Percentiles rank a stretch among this genome's conserved stretches.
These are phyloP conservation scores for Triops cancriformis DNA, from an alignment of 1,140 invertebrate species.

Conservation along the genomic window DNA sequence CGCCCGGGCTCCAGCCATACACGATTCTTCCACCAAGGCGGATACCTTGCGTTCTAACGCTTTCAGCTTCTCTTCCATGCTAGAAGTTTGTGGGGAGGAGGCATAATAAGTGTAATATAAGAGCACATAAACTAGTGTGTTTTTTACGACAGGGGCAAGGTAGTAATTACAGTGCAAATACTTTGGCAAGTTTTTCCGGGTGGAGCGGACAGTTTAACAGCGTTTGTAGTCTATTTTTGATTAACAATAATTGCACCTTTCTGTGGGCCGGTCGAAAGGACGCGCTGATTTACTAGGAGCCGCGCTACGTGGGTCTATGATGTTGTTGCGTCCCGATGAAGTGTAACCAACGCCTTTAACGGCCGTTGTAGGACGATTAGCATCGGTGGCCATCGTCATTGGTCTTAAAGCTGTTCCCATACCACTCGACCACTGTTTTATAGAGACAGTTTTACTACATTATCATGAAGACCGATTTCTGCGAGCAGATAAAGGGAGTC, in stretches of 20 bases:
- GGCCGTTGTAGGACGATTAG: constrained; percentile 76
- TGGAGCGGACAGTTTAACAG: constrained; percentile 59
- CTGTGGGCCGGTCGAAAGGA: constrained; percentile 36
- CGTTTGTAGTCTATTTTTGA: constrained; percentile 39
- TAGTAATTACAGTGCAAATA: constrained; percentile 50
- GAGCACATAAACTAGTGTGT: neutral
- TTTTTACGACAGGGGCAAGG: constrained; percentile 55
- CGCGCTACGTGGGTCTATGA: neutral
- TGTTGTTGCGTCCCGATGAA: constrained; percentile 9
- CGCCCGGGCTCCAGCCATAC: constrained; percentile 51
- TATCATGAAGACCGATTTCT: constrained; percentile 29
- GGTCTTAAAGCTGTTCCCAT: constrained; percentile 13
- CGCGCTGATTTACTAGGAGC: constrained; percentile 8
- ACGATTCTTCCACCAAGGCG: constrained; percentile 74
- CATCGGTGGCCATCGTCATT: neutral
- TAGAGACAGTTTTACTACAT: constrained; percentile 28
- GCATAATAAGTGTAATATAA: constrained; percentile 23
- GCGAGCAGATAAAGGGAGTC: constrained; percentile 3
- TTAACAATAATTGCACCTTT: constrained; percentile 76
- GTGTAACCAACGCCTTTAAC: constrained; percentile 55
- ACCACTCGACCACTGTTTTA: constrained; percentile 26
- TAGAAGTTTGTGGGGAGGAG: constrained; percentile 38
- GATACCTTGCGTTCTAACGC: constrained; percentile 71
- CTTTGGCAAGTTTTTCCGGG: constrained; percentile 55
- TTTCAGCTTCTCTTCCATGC: constrained; percentile 76